These are phyloP conservation scores for Sceloporus undulatus DNA, from an alignment of 2,113 vertebrate species.

Conservation along the genomic window DNA sequence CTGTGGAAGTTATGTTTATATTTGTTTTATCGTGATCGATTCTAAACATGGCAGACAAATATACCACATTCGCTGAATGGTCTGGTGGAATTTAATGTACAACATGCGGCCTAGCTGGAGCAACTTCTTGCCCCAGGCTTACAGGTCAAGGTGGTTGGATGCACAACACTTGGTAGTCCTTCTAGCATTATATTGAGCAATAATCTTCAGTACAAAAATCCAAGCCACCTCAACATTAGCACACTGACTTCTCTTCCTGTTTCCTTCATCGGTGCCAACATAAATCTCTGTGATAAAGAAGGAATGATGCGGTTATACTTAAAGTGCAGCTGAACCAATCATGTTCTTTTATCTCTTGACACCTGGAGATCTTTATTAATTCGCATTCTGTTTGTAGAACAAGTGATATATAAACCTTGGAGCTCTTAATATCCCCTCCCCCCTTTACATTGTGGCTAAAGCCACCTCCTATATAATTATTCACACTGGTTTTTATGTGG, in stretches of 20 bases:
- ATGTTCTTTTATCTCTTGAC: conserved; percentile 14
- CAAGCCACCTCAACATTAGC: conserved; percentile 37
- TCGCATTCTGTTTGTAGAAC: conserved; percentile 45
- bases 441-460: conserved; percentile 67
- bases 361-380: conserved; percentile 27
- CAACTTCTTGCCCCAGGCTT: no score
- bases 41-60: background rate
- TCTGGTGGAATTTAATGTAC: background rate
- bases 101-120: background rate
- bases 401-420: conserved; percentile 43
- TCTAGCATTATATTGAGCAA: no score
- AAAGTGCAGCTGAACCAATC: conserved; percentile 40
- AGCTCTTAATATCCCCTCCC: conserved; percentile 46
- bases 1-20: no score
- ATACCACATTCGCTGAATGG: background rate
- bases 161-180: background rate
- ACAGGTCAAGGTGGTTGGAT: background rate
- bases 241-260: background rate
- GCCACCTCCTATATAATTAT: conserved; percentile 60
- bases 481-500: conserved; percentile 34
- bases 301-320: conserved; percentile 9
- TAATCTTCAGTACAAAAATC: conserved; percentile 28
- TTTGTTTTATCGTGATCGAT: no score
- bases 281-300: conserved; percentile 39
- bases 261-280: background rate